Base-by-base conservation (phyloP, 2,888 invertebrate species). In the Leptogaster cylindrica region DNA sequence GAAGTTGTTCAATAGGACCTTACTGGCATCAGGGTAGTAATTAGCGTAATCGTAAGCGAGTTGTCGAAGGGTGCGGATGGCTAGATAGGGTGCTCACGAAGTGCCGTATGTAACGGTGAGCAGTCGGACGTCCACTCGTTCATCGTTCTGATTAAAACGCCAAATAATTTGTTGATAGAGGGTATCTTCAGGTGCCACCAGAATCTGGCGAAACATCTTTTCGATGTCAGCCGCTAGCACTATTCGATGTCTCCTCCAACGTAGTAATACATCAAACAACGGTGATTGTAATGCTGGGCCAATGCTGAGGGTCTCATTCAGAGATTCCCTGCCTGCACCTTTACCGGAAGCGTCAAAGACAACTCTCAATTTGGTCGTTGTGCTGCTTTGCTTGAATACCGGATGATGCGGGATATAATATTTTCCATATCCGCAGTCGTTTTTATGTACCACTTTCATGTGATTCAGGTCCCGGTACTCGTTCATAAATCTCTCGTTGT, bases 381-480 rank as follows among this genome's bases (percentile, higher is more conserved):
- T 2, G 18, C 46, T 46, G 6, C 16, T 12, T 16, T 46, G 8
- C 18, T 46, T 46, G 6, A 46, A 8, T 18, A 46, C 46, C 5
- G 46, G 3, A n/a, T 46, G 46, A n/a, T 46, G 46, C n/a, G 46
- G 46, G 8, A 46, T 18, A 33, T 70, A 73, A 28, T 71, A 73
- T 10, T 31, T 12, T 6, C 31, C 39, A 25, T 7, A 16, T 1
- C 16, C 10, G 3, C 8, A 7, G 3, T 14, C 12, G 8, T 6
- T 2, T n/a, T n/a, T 1, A 7, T 5, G 4, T 8, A n/a, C 12
- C 2, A 12, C 2, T 33, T 16, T n/a, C 52, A 52, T 52, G 12
- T 52, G 52, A 10, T 12, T 20, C 3, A 52, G 12, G 5, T 31
- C 31, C 2, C 18, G 16, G 12, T 52, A 52, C 20, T 52, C 52